Evolutionary conservation across 2,113 vertebrate genomes (phyloP).

Genomic region (Ageneiosus marmoratus): DNA sequence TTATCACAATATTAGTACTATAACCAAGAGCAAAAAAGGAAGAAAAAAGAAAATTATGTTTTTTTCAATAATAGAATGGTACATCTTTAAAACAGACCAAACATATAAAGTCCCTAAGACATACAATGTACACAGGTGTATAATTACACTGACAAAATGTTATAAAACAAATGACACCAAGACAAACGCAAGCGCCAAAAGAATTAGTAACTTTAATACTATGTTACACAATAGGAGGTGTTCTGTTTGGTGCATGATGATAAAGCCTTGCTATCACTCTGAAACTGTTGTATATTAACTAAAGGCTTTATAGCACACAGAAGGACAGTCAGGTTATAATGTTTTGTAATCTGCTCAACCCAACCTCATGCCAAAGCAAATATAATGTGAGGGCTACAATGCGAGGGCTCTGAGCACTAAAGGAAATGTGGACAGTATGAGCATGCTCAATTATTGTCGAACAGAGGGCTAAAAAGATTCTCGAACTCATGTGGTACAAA

Average conservation of each 20-base stretch:
- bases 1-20: conserved; percentile 80
- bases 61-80: background rate
- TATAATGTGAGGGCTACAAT: no score
- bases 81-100: background rate
- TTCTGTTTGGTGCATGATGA: background rate
- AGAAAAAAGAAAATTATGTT: conserved; percentile 56
- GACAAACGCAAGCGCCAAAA: conserved; percentile 7
- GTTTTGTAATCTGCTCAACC: background rate
- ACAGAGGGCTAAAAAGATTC: background rate
- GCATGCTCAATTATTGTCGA: background rate
- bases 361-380: background rate
- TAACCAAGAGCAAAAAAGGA: conserved; percentile 58
- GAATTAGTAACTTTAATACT: background rate
- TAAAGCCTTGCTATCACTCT: background rate
- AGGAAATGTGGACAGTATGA: background rate
- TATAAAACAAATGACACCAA: background rate
- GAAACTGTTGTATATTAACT: background rate
- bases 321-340: background rate
- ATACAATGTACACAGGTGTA: background rate
- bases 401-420: background rate
- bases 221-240: background rate
- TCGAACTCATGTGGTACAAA: background rate
- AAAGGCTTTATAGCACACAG: background rate
- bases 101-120: background rate
- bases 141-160: background rate